Conservation (phyloP, 2,113 vertebrate genomes). For the Lycocorax pyrrhopterus region DNA sequence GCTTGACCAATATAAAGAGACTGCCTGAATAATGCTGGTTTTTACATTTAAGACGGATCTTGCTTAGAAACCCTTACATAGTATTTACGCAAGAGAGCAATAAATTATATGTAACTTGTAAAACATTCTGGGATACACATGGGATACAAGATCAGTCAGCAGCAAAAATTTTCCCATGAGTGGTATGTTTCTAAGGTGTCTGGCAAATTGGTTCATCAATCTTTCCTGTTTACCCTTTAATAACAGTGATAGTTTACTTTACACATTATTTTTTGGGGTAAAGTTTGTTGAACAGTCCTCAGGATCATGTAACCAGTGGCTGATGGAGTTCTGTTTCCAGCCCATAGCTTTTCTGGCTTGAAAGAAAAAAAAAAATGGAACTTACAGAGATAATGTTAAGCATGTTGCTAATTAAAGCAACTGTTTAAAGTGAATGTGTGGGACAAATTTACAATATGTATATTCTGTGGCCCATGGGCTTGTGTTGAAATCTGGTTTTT, state of each 20-base stretch:
- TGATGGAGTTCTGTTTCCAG: background rate
- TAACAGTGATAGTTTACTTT: constrained; percentile 1
- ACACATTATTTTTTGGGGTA: background rate
- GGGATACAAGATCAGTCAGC: background rate
- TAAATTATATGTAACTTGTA: constrained; percentile 42
- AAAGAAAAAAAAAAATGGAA: background rate
- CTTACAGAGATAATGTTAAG: background rate
- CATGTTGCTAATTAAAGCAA: background rate
- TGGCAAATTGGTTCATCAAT: constrained; percentile 24
- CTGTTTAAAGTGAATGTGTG: background rate
- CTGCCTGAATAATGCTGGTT: background rate
- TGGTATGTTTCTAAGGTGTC: background rate
- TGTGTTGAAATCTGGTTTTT: background rate
- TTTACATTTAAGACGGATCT: constrained; percentile 9
- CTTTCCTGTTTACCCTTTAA: constrained; percentile 26
- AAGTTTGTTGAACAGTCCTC: background rate
- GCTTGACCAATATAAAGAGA: background rate
- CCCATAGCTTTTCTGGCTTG: background rate
- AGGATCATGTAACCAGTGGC: background rate
- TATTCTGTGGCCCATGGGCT: background rate
- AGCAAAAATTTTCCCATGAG: constrained; percentile 12
- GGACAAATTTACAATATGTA: background rate
- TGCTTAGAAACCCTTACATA: background rate
- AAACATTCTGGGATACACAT: constrained; percentile 4
- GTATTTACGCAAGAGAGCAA: background rate